phyloP scores from a whole-genome alignment of 1,140 invertebrate genomes.

The Sycophila sp. region DNA sequence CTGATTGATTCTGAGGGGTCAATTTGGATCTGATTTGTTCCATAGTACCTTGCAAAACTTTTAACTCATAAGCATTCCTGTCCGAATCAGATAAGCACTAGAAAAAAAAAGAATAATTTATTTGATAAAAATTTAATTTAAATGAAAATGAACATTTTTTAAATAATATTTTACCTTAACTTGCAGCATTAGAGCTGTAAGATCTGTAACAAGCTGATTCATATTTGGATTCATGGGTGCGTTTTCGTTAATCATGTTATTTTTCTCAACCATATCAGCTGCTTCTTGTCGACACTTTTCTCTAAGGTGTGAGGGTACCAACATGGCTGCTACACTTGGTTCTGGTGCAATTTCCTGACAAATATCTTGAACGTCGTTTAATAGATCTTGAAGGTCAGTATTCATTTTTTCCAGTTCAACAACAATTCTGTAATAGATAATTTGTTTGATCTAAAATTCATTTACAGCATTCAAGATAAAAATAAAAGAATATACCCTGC shows the following conservation, averaged over 20 bases:
- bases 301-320: slow-evolving; percentile 86
- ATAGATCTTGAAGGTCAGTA: slow-evolving; percentile 84
- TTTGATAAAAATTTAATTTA: neutral
- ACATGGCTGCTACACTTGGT: slow-evolving; percentile 85
- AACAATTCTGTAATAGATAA: slow-evolving; percentile 68
- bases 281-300: slow-evolving; percentile 90
- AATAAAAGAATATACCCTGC: slow-evolving; percentile 68
- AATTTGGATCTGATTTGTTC: slow-evolving; percentile 87
- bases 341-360: slow-evolving; percentile 90
- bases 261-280: slow-evolving; percentile 79
- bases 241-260: slow-evolving; percentile 73
- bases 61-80: slow-evolving; percentile 90
- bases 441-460: no score
- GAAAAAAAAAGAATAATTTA: slow-evolving; percentile 43
- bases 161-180: slow-evolving; percentile 75
- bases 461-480: no score
- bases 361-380: slow-evolving; percentile 85
- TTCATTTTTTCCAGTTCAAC: slow-evolving; percentile 94
- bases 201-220: slow-evolving; percentile 84
- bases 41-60: slow-evolving; percentile 92
- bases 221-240: slow-evolving; percentile 72
- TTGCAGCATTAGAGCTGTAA: slow-evolving; percentile 92
- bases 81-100: slow-evolving; percentile 89
- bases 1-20: slow-evolving; percentile 79
- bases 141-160: slow-evolving; percentile 6